Evolutionary conservation across 64 coral and sea anemone species (phyloP).

Genomic region (Platygyra sinensis): DNA sequence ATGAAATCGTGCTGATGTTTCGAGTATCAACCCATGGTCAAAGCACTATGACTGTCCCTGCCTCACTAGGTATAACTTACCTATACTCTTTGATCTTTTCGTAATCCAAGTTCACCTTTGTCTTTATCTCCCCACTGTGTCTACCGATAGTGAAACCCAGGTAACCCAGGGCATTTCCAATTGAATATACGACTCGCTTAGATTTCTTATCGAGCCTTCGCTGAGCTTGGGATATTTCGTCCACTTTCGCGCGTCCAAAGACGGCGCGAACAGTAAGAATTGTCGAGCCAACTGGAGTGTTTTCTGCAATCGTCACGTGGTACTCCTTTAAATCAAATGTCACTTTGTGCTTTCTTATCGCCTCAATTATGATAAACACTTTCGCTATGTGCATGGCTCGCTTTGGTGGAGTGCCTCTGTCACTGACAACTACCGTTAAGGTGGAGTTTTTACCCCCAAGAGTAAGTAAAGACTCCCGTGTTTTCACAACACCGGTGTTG

Average conservation of each 20-base stretch:
- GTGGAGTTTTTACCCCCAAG: constrained; percentile 58
- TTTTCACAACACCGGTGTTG: constrained; percentile 62
- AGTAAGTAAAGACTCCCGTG: constrained; percentile 32
- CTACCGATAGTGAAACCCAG: constrained; percentile 56
- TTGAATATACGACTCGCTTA: constrained; percentile 68
- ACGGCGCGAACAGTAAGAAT: constrained; percentile 87
- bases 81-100: constrained; percentile 76
- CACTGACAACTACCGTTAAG: constrained; percentile 61
- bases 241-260: constrained; percentile 46
- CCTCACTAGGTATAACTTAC: constrained; percentile 15
- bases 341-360: constrained; percentile 73
- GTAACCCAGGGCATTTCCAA: constrained; percentile 59
- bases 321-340: constrained; percentile 85
- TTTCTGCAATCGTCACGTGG: constrained; percentile 67
- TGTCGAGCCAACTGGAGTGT: constrained; percentile 72
- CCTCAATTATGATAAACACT: constrained; percentile 50
- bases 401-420: constrained; percentile 67
- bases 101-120: constrained; percentile 54
- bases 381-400: constrained; percentile 45
- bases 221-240: constrained; percentile 10
- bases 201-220: constrained; percentile 32
- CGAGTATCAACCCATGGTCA: no score
- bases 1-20: no score
- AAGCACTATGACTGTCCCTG: not conserved
- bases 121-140: constrained; percentile 73